Base-by-base conservation (phyloP, 2,888 invertebrate species). In the Melitaea athalia region DNA sequence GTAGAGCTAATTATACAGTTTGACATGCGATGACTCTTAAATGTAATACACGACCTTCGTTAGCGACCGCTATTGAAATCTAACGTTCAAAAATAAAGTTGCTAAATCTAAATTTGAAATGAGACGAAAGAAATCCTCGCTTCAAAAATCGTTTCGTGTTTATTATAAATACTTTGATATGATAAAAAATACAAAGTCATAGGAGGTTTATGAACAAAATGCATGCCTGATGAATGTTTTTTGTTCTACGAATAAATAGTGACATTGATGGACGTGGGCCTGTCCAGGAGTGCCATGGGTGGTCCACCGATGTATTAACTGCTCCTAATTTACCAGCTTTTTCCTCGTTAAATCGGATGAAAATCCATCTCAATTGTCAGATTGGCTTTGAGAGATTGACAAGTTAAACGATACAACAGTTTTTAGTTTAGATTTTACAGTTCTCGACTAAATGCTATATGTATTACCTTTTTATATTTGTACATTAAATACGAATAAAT, bases 221-320 rank as follows among this genome's bases (percentile, higher is more conserved):
- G 33, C 76, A 76, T 72, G 73, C 69, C 66, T 78, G 81, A 78
- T 74, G 57, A 38, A 57, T 10, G 75, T 82, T 81, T 82, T 82
- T 80, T 78, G 75, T 82, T 81, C 78, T 69, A 71, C 78, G 77
- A 77, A 81, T 75, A 74, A 76, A 72, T 78, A 82, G 79, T 84
- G 88, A 87, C 88, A 85, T 81, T 89, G 89, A 89, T 79, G 80
- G 86, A 87, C 87, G 83, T 76, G 76, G 76, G 79, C 74, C 69
- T 66, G 74, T 74, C 68, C 75, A 72, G 69, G 70, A 75, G 74
- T 70, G 43, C 49, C 59, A 76, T 77, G 79, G 81, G 82, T 81
- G 81, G 81, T 79, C 81, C 67, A 63, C 72, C 64, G 77, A 78
- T 77, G 78, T 78, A 78, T 76, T 71, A 71, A 68, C 66, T 70